These are phyloP conservation scores for Gymnoscelis rufifasciata DNA, from an alignment of 2,888 invertebrate species.

Conservation along the genomic window DNA sequence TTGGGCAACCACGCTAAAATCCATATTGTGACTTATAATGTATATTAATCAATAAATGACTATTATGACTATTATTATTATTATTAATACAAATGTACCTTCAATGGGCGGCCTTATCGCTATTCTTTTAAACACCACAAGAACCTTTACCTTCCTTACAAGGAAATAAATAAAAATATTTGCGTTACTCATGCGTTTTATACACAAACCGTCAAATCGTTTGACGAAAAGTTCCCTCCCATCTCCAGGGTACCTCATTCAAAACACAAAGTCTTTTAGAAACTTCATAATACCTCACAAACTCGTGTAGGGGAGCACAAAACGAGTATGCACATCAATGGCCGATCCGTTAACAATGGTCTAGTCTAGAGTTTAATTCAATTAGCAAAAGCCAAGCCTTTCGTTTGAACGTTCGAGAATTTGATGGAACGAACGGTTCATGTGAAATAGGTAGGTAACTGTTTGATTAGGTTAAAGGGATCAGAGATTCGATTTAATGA, in stretches of 20 bases:
- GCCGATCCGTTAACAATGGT: constrained; percentile 20
- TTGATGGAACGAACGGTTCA: background rate
- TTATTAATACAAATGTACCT: no score
- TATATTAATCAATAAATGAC: no score
- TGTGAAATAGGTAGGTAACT: background rate
- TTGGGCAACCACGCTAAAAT: no score
- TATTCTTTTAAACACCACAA: no score
- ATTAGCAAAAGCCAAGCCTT: constrained; percentile 20
- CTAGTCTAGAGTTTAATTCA: constrained; percentile 21
- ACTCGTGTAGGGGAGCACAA: constrained; percentile 12
- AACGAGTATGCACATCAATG: constrained; percentile 17
- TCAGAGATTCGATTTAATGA: background rate
- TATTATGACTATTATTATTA: no score
- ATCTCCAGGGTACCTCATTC: background rate
- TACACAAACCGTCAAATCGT: no score
- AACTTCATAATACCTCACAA: constrained; percentile 17
- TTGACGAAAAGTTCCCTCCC: no score
- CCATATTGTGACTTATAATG: no score
- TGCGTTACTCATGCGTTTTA: no score
- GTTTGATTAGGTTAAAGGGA: background rate
- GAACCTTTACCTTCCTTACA: no score
- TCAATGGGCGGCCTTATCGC: no score
- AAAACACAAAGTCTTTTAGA: constrained; percentile 9
- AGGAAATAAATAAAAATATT: no score
- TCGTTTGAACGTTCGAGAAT: constrained; percentile 9